Evolutionary conservation across 2,797 vertebrate genomes (phyloP).

Genomic region (Basileuterus tristriatus): DNA sequence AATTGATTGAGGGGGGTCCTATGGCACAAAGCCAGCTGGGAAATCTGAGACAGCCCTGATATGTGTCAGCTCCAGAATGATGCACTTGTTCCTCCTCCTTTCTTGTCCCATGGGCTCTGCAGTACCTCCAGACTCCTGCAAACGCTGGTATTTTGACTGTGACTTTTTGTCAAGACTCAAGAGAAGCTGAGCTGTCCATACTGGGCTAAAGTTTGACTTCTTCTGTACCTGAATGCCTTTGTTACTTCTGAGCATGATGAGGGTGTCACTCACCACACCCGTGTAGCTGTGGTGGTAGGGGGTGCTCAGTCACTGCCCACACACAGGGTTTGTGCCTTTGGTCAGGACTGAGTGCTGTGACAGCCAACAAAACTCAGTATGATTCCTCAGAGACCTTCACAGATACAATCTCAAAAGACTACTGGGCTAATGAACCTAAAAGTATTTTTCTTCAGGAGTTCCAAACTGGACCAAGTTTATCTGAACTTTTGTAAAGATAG

Average conservation of each 20-base stretch:
- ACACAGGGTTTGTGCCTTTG: accelerated
- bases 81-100: neutral
- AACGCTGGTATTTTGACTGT: accelerated
- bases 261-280: accelerated
- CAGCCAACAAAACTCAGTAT: neutral
- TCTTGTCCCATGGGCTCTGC: neutral
- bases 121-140: neutral
- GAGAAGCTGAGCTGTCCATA: slow-evolving; percentile 75
- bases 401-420: neutral
- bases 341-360: neutral
- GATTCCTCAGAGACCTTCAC: neutral
- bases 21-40: neutral
- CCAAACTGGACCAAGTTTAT: neutral
- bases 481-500: neutral
- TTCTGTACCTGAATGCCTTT: neutral
- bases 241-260: accelerated
- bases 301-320: accelerated
- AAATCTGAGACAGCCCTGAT: neutral
- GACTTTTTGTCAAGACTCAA: slow-evolving; percentile 52
- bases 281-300: neutral
- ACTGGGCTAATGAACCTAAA: neutral
- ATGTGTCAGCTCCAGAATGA: neutral
- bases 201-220: slow-evolving; percentile 73
- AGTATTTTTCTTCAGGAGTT: neutral
- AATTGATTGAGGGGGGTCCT: neutral